These are phyloP conservation scores for Ectobius pallidus DNA, from an alignment of 2,888 invertebrate genomes.

Conservation along the genomic window DNA sequence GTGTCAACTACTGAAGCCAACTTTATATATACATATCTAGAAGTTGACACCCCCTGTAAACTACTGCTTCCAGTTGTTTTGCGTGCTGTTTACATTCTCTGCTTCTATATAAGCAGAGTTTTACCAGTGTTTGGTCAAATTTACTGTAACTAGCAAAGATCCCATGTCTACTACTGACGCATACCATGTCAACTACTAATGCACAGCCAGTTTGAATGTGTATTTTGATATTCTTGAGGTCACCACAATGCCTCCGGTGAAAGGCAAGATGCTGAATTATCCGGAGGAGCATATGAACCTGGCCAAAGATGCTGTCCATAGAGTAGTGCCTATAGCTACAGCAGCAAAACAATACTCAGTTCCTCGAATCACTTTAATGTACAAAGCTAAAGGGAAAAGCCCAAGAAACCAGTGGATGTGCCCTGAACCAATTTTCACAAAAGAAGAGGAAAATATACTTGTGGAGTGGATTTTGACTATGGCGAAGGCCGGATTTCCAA, in stretches of 20 bases:
- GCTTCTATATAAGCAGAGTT: too few species aligned
- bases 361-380: too few species aligned
- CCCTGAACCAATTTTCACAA: too few species aligned
- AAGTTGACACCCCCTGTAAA: not conserved
- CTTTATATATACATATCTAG: not conserved
- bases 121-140: not conserved
- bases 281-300: not conserved
- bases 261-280: conserved; percentile 8
- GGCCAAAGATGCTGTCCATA: not conserved
- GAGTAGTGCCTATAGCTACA: not conserved
- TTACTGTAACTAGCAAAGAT: not conserved
- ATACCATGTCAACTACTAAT: too few species aligned
- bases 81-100: too few species aligned
- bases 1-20: not conserved
- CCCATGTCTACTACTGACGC: not conserved
- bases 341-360: not conserved
- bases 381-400: not conserved
- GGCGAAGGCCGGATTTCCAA: not conserved
- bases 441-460: too few species aligned
- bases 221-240: too few species aligned
- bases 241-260: too few species aligned
- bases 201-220: too few species aligned
- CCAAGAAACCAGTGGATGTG: not conserved
- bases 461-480: not conserved
- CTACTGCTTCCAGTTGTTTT: not conserved